Percentiles rank a stretch among this genome's conserved stretches.
These are phyloP conservation scores for Odontesthes bonariensis DNA, from an alignment of 2,113 vertebrate species.

Conservation along the genomic window DNA sequence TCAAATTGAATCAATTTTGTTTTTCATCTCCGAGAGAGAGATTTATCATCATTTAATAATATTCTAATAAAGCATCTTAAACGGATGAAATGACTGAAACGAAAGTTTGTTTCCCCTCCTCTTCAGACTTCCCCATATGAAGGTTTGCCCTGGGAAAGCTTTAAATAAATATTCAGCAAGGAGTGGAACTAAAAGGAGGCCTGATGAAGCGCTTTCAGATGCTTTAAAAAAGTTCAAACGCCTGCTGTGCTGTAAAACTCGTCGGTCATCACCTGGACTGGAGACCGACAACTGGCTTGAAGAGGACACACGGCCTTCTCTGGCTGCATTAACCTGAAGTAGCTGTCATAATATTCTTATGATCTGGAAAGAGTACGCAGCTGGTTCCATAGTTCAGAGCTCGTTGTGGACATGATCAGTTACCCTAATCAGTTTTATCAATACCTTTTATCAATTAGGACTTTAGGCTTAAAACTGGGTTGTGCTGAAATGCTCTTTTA, in stretches of 20 bases:
- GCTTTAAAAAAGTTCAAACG: slow-evolving; percentile 18
- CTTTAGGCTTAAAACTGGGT: too few relatives aligned
- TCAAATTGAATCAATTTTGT: neutral
- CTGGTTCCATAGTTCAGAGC: too few relatives aligned
- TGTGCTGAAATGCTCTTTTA: neutral
- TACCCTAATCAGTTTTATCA: too few relatives aligned
- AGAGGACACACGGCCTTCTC: neutral
- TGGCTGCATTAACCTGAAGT: neutral
- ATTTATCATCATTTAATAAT: too few relatives aligned
- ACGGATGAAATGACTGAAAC: neutral
- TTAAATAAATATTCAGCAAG: slow-evolving; percentile 5
- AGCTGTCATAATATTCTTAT: too few relatives aligned
- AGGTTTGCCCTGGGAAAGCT: neutral
- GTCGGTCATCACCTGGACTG: neutral
- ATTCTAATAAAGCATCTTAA: neutral
- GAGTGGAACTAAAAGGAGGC: slow-evolving; percentile 8
- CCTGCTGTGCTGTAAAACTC: slow-evolving; percentile 16
- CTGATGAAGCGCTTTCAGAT: slow-evolving; percentile 1
- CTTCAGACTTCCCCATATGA: slow-evolving; percentile 6
- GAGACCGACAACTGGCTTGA: neutral
- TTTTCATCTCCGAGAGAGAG: neutral
- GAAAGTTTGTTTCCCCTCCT: neutral
- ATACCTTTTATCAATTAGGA: too few relatives aligned
- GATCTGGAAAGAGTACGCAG: too few relatives aligned
- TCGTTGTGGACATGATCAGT: too few relatives aligned